A percentile compares a stretch with the other conserved stretches of the same genome.
These are phyloP conservation scores for Exocentrus adspersus DNA, from an alignment of 2,888 invertebrate genomes.

Conservation along the genomic window DNA sequence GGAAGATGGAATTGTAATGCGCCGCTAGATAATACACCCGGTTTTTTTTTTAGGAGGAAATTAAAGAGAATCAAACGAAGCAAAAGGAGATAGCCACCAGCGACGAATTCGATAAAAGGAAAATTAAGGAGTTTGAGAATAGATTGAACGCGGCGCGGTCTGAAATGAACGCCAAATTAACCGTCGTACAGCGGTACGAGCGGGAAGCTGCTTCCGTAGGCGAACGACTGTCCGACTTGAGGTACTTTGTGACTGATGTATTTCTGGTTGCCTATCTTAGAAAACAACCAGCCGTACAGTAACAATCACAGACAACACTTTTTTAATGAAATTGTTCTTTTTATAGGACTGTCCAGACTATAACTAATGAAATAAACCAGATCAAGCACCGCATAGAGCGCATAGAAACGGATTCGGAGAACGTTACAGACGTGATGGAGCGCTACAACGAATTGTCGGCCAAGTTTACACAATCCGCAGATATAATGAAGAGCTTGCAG, in stretches of 20 bases:
- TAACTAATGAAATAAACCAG: constrained; percentile 62
- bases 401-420: constrained; percentile 60
- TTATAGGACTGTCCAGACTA: constrained; percentile 51
- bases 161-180: constrained; percentile 63
- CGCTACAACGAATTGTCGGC: constrained; percentile 55
- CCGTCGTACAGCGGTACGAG: constrained; percentile 61
- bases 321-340: not conserved
- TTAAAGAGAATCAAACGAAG: constrained; percentile 64
- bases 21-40: not conserved
- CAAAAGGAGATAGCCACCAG: constrained; percentile 57
- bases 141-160: constrained; percentile 52
- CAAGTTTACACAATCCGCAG: constrained; percentile 55
- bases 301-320: not conserved
- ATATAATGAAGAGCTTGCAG: constrained; percentile 51
- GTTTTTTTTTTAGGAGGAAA: constrained; percentile 62
- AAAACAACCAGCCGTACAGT: too few species aligned
- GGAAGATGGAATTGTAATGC: not conserved
- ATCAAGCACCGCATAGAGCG: constrained; percentile 62
- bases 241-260: too few species aligned
- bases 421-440: constrained; percentile 50
- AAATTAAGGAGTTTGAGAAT: constrained; percentile 47
- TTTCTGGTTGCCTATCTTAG: not conserved
- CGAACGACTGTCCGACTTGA: constrained; percentile 64
- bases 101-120: constrained; percentile 51
- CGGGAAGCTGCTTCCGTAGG: constrained; percentile 65